Conservation (phyloP, 2,113 vertebrate species). For the Megaptera novaeangliae region DNA sequence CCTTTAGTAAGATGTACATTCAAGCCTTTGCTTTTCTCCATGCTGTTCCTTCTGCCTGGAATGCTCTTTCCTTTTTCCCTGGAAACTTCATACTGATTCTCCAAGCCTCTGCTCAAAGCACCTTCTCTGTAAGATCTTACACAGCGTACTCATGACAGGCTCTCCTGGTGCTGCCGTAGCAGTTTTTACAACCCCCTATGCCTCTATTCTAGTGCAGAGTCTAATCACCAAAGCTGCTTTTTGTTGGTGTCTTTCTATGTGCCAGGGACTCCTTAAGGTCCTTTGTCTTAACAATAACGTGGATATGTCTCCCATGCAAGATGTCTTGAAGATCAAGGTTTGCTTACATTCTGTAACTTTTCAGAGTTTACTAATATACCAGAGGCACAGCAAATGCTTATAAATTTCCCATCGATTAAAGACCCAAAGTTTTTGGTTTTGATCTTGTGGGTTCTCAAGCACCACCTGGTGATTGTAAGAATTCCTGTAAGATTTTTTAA, state of each 20-base stretch:
- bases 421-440: slow-evolving; percentile 3
- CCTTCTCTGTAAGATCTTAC: neutral
- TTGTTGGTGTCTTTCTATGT: neutral
- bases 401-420: neutral
- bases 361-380: neutral
- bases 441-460: neutral
- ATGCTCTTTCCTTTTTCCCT: neutral
- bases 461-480: neutral
- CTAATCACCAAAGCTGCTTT: neutral
- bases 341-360: neutral
- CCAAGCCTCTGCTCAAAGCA: neutral
- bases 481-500: neutral
- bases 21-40: neutral
- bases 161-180: neutral
- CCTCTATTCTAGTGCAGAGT: neutral
- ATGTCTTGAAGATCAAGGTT: neutral
- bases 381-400: neutral
- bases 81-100: neutral
- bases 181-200: neutral
- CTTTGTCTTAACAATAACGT: neutral
- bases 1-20: neutral
- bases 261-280: neutral
- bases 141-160: rapidly evolving
- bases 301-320: neutral
- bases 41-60: neutral